phyloP scores from a whole-genome alignment of 2,888 invertebrate genomes.

The Macroteleia sp. region DNA sequence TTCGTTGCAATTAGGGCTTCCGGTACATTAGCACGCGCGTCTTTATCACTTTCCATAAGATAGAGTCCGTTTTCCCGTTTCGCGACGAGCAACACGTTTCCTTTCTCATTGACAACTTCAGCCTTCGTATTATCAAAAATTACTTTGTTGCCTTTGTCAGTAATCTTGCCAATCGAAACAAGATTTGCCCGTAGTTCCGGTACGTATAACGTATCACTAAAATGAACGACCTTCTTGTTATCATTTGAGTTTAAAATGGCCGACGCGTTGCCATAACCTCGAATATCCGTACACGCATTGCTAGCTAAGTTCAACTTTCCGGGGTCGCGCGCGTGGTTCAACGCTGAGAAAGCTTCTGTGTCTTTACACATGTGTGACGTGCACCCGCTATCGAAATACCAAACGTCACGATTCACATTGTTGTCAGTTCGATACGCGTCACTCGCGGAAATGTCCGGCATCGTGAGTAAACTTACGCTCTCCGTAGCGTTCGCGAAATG shows the following conservation, averaged over 20 bases:
- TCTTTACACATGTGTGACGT: neutral
- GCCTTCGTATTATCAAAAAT: no score
- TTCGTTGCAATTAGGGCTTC: neutral
- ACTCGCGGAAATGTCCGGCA: neutral
- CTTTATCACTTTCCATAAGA: neutral
- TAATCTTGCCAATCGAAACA: no score
- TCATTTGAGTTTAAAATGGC: neutral
- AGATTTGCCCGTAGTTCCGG: neutral
- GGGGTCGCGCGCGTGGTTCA: neutral
- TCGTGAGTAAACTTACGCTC: neutral
- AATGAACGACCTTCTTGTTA: neutral
- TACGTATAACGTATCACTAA: neutral
- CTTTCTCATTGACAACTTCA: neutral
- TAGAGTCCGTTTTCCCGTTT: neutral
- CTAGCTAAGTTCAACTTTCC: neutral
- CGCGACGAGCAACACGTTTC: neutral
- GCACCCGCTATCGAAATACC: slow-evolving; percentile 11
- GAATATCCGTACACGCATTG: neutral
- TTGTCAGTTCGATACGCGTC: neutral
- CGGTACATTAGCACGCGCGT: neutral
- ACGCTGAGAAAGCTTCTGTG: neutral
- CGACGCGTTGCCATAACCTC: neutral
- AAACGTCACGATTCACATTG: no score
- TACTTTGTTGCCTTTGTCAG: no score
- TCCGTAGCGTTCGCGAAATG: no score